A percentile compares a stretch with the other conserved stretches of the same genome.
Conservation (phyloP, 2,888 invertebrate species). For the Xestia ashworthii region DNA sequence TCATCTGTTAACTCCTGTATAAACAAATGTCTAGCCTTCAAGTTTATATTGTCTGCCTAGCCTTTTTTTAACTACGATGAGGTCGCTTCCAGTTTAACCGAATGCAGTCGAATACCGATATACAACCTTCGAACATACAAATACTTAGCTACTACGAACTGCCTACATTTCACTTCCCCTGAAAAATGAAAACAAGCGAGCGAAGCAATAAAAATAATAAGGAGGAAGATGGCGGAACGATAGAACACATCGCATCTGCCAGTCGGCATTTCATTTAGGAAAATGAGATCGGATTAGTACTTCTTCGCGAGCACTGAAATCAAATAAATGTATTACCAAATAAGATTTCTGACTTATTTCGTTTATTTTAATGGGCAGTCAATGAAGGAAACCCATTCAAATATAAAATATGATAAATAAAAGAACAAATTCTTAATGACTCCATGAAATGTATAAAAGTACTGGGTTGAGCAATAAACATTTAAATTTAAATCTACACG, state of each 20-base stretch:
- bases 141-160: neutral
- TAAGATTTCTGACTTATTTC: neutral
- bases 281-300: slow-evolving; percentile 30
- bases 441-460: no score
- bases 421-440: neutral
- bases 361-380: neutral
- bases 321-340: neutral
- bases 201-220: slow-evolving; percentile 30
- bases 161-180: neutral
- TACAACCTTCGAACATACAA: neutral
- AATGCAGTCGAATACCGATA: no score
- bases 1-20: neutral
- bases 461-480: no score
- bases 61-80: no score
- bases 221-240: slow-evolving; percentile 40
- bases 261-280: slow-evolving; percentile 13
- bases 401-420: neutral
- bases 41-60: no score
- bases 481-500: neutral
- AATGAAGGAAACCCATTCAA: neutral
- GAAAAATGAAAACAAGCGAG: slow-evolving; percentile 27
- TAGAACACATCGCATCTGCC: slow-evolving; percentile 43
- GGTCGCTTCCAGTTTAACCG: no score
- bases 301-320: slow-evolving; percentile 2
- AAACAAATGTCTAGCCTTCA: neutral